phyloP scores from a whole-genome alignment of 2,797 vertebrate genomes.

The Erethizon dorsatum region DNA sequence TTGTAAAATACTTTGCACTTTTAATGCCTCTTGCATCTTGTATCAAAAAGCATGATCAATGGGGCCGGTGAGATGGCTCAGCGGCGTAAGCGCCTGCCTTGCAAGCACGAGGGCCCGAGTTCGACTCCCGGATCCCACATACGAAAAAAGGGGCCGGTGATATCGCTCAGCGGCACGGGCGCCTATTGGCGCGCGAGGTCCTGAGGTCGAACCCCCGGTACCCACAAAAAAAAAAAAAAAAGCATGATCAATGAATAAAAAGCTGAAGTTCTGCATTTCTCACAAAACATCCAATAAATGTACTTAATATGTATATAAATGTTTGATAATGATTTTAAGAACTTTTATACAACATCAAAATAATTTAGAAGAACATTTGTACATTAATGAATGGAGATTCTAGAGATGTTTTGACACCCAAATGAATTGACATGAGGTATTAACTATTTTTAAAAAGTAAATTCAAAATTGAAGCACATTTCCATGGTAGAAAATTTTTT shows the following conservation, averaged over 20 bases:
- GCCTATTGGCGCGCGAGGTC: too few species aligned
- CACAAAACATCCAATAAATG: slow-evolving; percentile 9
- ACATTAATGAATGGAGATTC: neutral
- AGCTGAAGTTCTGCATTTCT: neutral
- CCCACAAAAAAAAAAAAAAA: too few species aligned
- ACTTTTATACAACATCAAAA: neutral
- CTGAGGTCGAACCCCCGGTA: too few species aligned
- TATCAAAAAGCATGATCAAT: neutral
- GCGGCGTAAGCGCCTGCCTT: too few species aligned
- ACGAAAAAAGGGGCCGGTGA: too few species aligned
- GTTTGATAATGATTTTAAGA: neutral
- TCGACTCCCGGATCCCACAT: too few species aligned
- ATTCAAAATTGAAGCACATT: neutral
- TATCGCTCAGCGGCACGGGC: too few species aligned
- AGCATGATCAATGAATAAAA: neutral
- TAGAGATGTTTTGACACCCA: neutral
- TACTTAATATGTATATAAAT: neutral
- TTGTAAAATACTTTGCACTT: neutral
- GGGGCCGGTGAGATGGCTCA: too few species aligned
- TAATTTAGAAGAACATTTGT: neutral
- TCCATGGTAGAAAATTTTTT: neutral
- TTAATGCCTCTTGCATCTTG: neutral
- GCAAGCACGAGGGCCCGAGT: too few species aligned
- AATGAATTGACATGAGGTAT: neutral
- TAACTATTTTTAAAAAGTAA: neutral